Base-by-base conservation (phyloP, 2,888 invertebrate species). In the Mayetiola destructor region DNA sequence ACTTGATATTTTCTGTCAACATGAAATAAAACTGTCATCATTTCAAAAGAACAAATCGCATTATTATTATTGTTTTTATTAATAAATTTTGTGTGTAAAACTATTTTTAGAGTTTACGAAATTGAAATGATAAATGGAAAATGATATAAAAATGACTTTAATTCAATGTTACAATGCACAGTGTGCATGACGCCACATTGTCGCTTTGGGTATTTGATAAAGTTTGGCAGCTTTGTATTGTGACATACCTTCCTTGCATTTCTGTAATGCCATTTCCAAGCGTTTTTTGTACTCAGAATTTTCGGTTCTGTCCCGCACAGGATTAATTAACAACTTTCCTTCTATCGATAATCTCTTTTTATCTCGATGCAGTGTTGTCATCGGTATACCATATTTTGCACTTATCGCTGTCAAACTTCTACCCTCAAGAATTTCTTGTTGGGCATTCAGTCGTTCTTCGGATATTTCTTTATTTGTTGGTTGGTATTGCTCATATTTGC, bases 171-270 rank as follows among this genome's bases (percentile, higher is more conserved):
- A n/a, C 20, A 32, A 12, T 20, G 53, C 30, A 18, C n/a, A n/a
- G n/a, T 71, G 70, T 12, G 72, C 61, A 60, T 72, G 71, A 2
- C 72, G 66, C 72, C 72, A 72, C 2, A 72, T 61, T 1, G 72
- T 72, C 54, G 72, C 71, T 59, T 72, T 72, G 27, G 72, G 71
- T 57, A 72, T 70, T 57, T 68, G 68, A 56, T 67, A 72, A 10
- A 71, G 64, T 61, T 67, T 69, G 0, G 72, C 70, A 1, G 72
- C 71, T 63, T 72, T 70, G 59, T 72, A 72, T 55, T 72, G 72
- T 0, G 71, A 71, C 70, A 72, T 72, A 9, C 72, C 72, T 10
- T 66, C 65, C 0, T 67, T 56, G 58, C 72, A 72, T 18, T 71
- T 71, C 48, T 68, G 66, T 6, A 72, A 67, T 0, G 72, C 72